Conservation (phyloP, 2,113 vertebrate genomes). For the Casuarius casuarius region DNA sequence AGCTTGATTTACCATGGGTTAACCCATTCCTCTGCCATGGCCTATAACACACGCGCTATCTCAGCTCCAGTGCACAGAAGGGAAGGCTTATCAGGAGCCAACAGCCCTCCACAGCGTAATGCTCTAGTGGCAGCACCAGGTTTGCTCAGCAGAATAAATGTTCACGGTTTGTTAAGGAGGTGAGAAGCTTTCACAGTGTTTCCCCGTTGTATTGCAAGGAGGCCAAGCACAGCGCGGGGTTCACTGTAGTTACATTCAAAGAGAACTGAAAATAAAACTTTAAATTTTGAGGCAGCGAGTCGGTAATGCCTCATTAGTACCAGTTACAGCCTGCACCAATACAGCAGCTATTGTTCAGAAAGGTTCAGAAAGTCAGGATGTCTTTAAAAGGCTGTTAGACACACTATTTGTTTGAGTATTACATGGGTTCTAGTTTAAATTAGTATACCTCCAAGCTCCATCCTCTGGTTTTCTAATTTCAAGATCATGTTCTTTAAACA, state of each 20-base stretch:
- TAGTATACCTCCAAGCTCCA: background rate
- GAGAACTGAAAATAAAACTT: background rate
- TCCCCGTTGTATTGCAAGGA: background rate
- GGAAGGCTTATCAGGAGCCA: conserved; percentile 31
- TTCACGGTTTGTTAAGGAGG: background rate
- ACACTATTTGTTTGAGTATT: background rate
- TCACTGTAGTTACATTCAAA: background rate
- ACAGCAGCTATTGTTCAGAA: background rate
- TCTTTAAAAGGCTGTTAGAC: background rate
- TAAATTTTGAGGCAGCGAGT: background rate
- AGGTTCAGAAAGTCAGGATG: background rate
- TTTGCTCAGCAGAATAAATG: conserved; percentile 30
- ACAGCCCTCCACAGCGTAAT: background rate
- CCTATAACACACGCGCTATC: background rate
- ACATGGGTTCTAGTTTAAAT: background rate
- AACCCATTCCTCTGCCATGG: background rate
- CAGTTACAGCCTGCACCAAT: background rate
- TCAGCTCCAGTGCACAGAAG: background rate
- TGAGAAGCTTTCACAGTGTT: background rate
- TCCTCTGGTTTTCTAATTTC: background rate
- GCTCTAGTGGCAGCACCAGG: background rate
- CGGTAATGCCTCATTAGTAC: background rate
- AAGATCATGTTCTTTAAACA: background rate
- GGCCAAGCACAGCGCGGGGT: background rate
- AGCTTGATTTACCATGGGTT: background rate